Conservation (phyloP, 2,113 vertebrate genomes). For the Chroicocephalus ridibundus region DNA sequence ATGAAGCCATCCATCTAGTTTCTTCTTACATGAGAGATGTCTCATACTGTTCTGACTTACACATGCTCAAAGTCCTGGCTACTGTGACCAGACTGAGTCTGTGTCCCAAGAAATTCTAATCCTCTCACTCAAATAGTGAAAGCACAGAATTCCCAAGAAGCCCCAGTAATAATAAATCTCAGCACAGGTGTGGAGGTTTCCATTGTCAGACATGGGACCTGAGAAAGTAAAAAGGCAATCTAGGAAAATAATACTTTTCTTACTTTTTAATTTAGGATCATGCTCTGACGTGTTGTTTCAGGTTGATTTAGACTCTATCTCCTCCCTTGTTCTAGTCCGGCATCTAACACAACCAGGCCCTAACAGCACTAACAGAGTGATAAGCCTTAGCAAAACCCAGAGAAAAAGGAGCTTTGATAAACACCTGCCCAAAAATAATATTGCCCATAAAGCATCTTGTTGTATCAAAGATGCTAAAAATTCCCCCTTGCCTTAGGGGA, state of each 20-base stretch:
- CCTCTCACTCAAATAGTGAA: neutral
- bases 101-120: neutral
- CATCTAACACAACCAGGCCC: neutral
- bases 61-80: neutral
- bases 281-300: neutral
- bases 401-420: neutral
- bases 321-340: neutral
- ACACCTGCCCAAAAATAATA: neutral
- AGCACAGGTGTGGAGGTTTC: neutral
- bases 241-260: neutral
- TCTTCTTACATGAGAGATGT: neutral
- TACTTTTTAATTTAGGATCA: neutral
- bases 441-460: neutral
- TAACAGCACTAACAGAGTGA: neutral
- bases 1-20: neutral
- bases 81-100: neutral
- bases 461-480: neutral
- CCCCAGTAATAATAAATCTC: neutral
- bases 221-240: neutral
- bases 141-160: neutral
- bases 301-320: neutral
- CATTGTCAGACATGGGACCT: neutral
- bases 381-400: neutral
- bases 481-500: neutral
- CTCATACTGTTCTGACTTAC: neutral